These are phyloP conservation scores for Diabrotica undecimpunctata DNA, from an alignment of 1,140 invertebrate genomes.

Conservation along the genomic window DNA sequence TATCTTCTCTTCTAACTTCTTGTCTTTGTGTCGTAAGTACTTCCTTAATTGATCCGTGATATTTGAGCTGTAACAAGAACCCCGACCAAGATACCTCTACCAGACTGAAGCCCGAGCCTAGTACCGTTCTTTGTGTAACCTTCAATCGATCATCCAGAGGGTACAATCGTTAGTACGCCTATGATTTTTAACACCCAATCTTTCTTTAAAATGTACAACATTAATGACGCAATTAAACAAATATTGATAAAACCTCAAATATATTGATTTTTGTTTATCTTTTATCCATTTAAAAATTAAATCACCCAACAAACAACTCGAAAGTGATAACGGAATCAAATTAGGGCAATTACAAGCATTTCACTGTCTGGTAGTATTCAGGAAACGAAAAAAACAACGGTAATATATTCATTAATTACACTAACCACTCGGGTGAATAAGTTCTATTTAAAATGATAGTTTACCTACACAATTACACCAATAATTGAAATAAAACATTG, in stretches of 20 bases:
- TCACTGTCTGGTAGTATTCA: neutral
- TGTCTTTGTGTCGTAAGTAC: too few relatives aligned
- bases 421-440: neutral
- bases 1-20: too few relatives aligned
- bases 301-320: neutral
- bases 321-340: neutral
- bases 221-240: neutral
- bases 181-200: too few relatives aligned
- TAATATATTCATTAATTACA: neutral
- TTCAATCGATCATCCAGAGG: too few relatives aligned
- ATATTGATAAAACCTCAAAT: constrained; percentile 3
- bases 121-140: too few relatives aligned
- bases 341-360: neutral
- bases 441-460: neutral
- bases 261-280: neutral
- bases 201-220: too few relatives aligned
- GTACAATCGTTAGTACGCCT: too few relatives aligned
- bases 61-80: too few relatives aligned
- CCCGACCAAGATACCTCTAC: too few relatives aligned
- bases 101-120: too few relatives aligned
- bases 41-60: too few relatives aligned
- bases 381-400: neutral
- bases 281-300: neutral
- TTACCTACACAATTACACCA: neutral
- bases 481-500: neutral